Evolutionary conservation across 2,888 invertebrate species (phyloP).

Genomic region (Epistrophe eligans): DNA sequence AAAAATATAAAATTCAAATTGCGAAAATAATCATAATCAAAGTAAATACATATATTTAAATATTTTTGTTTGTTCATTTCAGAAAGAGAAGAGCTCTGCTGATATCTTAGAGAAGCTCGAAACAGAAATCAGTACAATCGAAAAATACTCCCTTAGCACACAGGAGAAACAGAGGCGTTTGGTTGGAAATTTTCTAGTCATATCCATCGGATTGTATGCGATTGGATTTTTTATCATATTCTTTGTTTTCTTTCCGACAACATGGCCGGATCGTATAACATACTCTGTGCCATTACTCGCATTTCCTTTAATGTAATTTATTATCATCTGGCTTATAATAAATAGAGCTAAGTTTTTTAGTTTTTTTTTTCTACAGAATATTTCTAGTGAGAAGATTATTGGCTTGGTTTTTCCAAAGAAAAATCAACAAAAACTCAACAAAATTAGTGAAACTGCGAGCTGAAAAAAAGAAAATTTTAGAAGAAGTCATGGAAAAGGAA

Average conservation of each 20-base stretch:
- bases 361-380: conserved; percentile 86
- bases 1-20: too few relatives aligned
- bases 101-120: conserved; percentile 89
- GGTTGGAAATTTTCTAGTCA: conserved; percentile 90
- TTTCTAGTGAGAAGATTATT: conserved; percentile 90
- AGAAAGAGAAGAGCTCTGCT: conserved; percentile 85
- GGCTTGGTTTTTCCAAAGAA: conserved; percentile 95
- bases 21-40: too few relatives aligned
- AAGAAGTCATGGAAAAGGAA: conserved; percentile 98
- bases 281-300: conserved; percentile 91
- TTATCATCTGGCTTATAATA: neutral
- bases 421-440: conserved; percentile 90
- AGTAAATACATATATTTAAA: neutral
- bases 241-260: conserved; percentile 91
- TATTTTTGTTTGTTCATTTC: conserved; percentile 75
- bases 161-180: conserved; percentile 92
- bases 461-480: conserved; percentile 95
- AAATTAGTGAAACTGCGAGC: conserved; percentile 89
- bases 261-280: conserved; percentile 89
- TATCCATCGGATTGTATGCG: conserved; percentile 89
- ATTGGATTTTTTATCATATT: conserved; percentile 90
- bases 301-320: conserved; percentile 93
- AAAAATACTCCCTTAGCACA: conserved; percentile 91
- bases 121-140: conserved; percentile 91
- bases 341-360: neutral